phyloP scores from a whole-genome alignment of 2,888 invertebrate species.

The Heliconius erato region DNA sequence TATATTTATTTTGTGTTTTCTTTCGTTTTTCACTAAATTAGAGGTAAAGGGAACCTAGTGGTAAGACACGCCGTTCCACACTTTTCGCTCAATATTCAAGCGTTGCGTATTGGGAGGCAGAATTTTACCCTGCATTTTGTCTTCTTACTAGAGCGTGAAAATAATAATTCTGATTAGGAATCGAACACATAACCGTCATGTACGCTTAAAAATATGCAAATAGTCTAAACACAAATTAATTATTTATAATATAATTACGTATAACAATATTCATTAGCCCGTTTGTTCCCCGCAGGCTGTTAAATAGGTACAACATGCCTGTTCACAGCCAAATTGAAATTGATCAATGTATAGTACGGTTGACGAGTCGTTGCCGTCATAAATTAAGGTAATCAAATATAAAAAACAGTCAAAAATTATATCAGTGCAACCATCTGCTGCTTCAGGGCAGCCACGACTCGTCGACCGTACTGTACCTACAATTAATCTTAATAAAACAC shows the following conservation, averaged over 20 bases:
- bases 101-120: background rate
- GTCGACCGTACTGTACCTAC: background rate
- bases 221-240: background rate
- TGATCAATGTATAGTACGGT: background rate
- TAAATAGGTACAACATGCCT: conserved; percentile 17
- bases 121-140: background rate
- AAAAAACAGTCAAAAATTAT: too few species aligned
- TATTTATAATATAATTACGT: background rate
- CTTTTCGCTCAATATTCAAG: too few species aligned
- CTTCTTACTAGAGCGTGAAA: background rate
- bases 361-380: too few species aligned
- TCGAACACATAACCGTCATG: background rate
- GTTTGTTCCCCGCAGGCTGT: background rate
- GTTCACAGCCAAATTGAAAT: conserved; percentile 17
- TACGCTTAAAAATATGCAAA: background rate
- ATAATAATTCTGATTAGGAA: background rate
- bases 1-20: too few species aligned
- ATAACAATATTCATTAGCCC: background rate
- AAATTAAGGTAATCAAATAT: too few species aligned
- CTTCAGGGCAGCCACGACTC: too few species aligned
- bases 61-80: too few species aligned
- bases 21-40: too few species aligned
- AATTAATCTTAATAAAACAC: conserved; percentile 40
- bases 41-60: too few species aligned
- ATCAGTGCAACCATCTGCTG: too few species aligned